Evolutionary conservation across 2,797 vertebrate species (phyloP), one percentile per base, ranked within the genome.

Genomic region (Arctocebus calabarensis): DNA sequence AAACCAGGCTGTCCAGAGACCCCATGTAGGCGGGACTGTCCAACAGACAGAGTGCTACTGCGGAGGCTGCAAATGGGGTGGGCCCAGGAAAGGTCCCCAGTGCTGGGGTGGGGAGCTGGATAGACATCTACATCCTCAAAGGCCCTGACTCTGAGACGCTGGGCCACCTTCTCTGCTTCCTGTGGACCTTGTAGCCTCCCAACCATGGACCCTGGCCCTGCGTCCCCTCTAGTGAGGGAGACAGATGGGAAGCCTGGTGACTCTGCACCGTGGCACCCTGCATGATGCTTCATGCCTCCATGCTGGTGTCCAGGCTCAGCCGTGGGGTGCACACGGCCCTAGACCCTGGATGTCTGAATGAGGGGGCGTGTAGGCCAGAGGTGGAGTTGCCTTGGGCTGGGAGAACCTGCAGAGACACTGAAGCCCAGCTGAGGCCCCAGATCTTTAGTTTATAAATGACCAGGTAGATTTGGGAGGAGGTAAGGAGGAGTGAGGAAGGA

Each of bases 251-350:
- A 75, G 61, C 71, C 12, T 37, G 34, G 27, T 0, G 3, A 40
- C 22, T 23, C 34, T 4, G 11, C 12, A 12, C 23, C 4, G 11
- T 8, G 14, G 57, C 5, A 9, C 37, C 34, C 2, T 0, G 37
- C 20, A 2, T 9, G 40, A 27, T 8, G 3, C 13, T 25, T n/a
- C 13, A 77, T 2, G 17, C 48, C 13, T 25, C 32, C 13, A 77
- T 2, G 17, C 48, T 13, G 25, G 4, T 32, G 59, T 25, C 2
- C 1, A 7, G 17, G 0, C 43, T 34, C 34, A 62, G 23, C 66
- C 19, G 17, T 37, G 7, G 12, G 34, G 40, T 27, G 2, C 57
- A 45, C 2, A 3, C 5, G 22, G 37, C 25, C 86, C 29, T 10
- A 8, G 25, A 48, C 16, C 10, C 32, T 40, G 37, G 29, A 52